Percentiles rank a stretch among this genome's conserved stretches.
Evolutionary conservation across 1,140 invertebrate genomes (phyloP).

Genomic region (Harlomillsia oculata): DNA sequence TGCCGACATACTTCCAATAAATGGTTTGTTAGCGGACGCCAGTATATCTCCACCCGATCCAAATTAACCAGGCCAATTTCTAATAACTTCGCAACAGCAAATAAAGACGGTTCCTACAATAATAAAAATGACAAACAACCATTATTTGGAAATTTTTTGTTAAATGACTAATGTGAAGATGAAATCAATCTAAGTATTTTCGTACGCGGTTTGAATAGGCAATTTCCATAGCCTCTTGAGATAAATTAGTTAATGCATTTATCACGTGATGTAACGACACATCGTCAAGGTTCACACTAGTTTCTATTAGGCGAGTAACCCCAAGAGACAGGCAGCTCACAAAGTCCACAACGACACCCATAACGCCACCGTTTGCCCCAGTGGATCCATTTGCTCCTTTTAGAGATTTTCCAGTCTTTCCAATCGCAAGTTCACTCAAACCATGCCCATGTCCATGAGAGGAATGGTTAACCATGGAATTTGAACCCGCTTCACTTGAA

Average conservation of each 20-base stretch:
- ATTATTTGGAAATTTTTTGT: not conserved
- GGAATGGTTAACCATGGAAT: not conserved
- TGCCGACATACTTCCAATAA: conserved; percentile 91
- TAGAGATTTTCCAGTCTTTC: conserved; percentile 8
- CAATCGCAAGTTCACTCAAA: not conserved
- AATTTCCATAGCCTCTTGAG: conserved; percentile 93
- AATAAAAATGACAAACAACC: not conserved
- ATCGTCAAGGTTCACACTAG: conserved; percentile 85
- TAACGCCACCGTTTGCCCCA: conserved; percentile 29
- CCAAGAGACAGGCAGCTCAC: conserved; percentile 31
- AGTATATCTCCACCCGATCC: conserved; percentile 82
- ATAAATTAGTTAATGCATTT: conserved; percentile 90
- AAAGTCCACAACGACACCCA: conserved; percentile 35
- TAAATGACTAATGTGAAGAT: conserved; percentile 8
- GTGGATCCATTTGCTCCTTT: conserved; percentile 24
- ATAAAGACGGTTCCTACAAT: conserved; percentile 80
- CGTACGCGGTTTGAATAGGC: conserved; percentile 83
- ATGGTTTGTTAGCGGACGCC: conserved; percentile 93
- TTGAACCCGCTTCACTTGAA: not conserved
- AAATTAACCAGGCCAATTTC: conserved; percentile 95
- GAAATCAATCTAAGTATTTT: conserved; percentile 9
- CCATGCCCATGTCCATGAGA: conserved; percentile 3
- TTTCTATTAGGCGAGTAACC: conserved; percentile 83
- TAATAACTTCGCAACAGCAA: conserved; percentile 91
- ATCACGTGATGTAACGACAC: conserved; percentile 92